Base-by-base conservation (phyloP, 1,140 invertebrate species). In the Rhysida immarginata region DNA sequence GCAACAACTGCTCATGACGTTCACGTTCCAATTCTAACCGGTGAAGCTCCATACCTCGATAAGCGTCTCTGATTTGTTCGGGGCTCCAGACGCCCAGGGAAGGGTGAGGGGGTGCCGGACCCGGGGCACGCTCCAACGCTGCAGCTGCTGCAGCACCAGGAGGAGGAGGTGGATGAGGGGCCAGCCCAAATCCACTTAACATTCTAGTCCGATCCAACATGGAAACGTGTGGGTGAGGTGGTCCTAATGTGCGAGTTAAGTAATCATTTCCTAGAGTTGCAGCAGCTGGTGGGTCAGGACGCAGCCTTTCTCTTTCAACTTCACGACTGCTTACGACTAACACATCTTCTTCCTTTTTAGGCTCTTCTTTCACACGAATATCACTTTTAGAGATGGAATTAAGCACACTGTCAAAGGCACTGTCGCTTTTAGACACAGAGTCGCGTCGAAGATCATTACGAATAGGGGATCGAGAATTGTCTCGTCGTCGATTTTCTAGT, bases 351-450 rank as follows among this genome's bases (percentile, higher is more conserved):
- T 56, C 55, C 46, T 56, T 56, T 43, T 56, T 56, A 2, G 55
- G 55, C 26, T 56, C 55, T 16, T 56, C 55, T 41, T 56, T 56
- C 2, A 56, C 23, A 8, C 55, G 24, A 3, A 56, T 26, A 41
- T 53, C 45, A 11, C 8, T 16, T 48, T 49, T 25, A 3, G 41
- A 16, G 42, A 26, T 16, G 41, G 54, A 25, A 29, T 45, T 56
- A 2, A 56, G 45, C 8, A 56, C 41, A 43, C 41, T 56, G 46
- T 56, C 55, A 27, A 56, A 56, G 55, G 55, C 55, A 56, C 55
- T 56, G n/a, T 51, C 48, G 45, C 29, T 51, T 20, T 51, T 56
- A 16, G 45, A 8, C 2, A 41, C 11, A 3, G 48, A 29, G 5
- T 56, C 55, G 3, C 55, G 5, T 13, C 53, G 26, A 44, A 49